Base-by-base conservation (phyloP, 2,113 vertebrate species). In the Pomatorhinus ruficollis region DNA sequence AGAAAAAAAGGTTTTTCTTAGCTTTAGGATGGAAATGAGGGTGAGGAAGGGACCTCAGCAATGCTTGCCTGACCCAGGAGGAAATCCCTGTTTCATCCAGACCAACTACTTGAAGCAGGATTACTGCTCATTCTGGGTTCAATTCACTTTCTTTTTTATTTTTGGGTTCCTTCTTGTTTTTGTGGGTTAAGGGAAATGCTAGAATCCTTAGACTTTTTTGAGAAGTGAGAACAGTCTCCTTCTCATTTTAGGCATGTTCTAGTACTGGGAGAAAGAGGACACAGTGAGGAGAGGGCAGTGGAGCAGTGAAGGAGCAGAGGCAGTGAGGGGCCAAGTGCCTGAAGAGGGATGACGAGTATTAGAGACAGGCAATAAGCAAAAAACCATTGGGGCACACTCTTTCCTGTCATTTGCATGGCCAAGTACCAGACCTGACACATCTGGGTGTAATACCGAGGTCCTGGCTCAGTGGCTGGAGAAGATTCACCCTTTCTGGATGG, bases 261-360 rank as follows among this genome's bases (percentile, higher is more conserved):
- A 15, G 23, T 39, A 39, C 27, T 3, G 2, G 50, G 63, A 75
- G 45, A 45, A 70, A 71, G 57, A 33, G 33, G 33, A 54, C 18
- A 35, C 42, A 25, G 20, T 14, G 53, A 37, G 33, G 40, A 40
- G 52, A 60, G 50, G 57, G 13, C 35, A 39, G 80, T 49, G 56
- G 61, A 42, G 50, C 6, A 5, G 18, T 37, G 25, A 49, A 54
- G 57, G 42, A n/a, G 57, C 39, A 49, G 50, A 31, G 54, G 35
- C 89, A 84, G 56, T 0, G 0, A 59, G 80, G 16, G 40, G 40
- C 56, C 9, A 1, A 15, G 31, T 42, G n/a, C 7, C 0, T 81
- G 63, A 63, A 69, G 49, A 37, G 27, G 39, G 25, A 8, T 60
- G 37, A 71, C 18, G 10, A 60, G 37, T 33, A 22, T n/a, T 59